phyloP scores from a whole-genome alignment of 2,797 vertebrate species.

The Aplochiton taeniatus region DNA sequence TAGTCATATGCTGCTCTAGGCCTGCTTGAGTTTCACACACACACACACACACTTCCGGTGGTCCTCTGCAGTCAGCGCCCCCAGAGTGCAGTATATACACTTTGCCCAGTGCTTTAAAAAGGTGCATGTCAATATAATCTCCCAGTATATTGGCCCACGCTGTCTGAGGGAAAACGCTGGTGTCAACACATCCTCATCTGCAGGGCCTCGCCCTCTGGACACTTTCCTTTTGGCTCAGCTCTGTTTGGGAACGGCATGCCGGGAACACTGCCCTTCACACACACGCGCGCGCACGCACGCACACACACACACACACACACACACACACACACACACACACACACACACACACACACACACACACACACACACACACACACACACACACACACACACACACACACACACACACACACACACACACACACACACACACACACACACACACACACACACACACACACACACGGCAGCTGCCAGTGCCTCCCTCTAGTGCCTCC shows the following conservation, averaged over 20 bases:
- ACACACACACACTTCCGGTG: neutral
- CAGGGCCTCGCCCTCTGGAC: too few species aligned
- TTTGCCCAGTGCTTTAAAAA: too few species aligned
- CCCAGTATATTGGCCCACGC: too few species aligned
- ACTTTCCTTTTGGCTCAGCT: too few species aligned
- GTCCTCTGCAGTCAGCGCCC: too few species aligned
- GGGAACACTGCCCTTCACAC: slow-evolving; percentile 32
- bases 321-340: slow-evolving; percentile 17
- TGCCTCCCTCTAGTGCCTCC: slow-evolving; percentile 25
- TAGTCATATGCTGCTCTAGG: too few species aligned
- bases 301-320: slow-evolving; percentile 2
- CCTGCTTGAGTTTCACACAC: neutral
- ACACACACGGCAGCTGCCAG: slow-evolving; percentile 46
- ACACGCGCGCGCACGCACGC: neutral
- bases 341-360: too few species aligned
- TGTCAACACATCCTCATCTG: neutral
- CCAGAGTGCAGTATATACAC: too few species aligned
- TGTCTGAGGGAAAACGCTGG: too few species aligned
- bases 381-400: neutral
- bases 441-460: slow-evolving; percentile 8
- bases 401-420: neutral
- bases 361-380: too few species aligned
- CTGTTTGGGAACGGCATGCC: too few species aligned
- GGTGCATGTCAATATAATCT: too few species aligned
- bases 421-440: slow-evolving; percentile 6